phyloP scores from a whole-genome alignment of 2,888 invertebrate species.

The Cancer borealis region DNA sequence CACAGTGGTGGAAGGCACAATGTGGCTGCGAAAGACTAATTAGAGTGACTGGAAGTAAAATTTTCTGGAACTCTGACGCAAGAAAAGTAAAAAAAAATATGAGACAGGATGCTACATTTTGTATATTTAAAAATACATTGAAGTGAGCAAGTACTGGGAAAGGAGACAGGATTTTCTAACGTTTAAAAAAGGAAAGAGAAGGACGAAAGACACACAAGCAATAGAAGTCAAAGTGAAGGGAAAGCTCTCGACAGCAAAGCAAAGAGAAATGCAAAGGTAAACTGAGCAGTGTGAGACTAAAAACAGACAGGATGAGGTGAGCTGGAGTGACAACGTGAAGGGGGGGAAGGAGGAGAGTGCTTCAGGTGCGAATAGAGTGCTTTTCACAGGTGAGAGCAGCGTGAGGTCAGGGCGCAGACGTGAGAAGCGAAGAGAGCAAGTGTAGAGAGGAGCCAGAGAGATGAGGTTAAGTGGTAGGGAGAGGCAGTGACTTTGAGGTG shows the following conservation, averaged over 20 bases:
- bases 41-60: no score
- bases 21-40: background rate
- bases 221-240: background rate
- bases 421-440: background rate
- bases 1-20: background rate
- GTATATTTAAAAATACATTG: no score
- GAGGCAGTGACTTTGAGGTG: background rate
- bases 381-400: slow-evolving; percentile 20
- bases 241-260: background rate
- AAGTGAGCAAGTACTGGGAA: background rate
- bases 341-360: background rate
- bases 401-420: background rate
- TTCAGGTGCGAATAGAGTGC: background rate
- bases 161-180: background rate
- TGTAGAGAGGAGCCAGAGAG: background rate
- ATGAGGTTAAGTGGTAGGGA: background rate
- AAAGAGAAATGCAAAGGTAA: slow-evolving; percentile 11
- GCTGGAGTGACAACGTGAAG: background rate
- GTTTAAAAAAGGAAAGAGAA: background rate
- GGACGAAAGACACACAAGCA: background rate
- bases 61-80: background rate
- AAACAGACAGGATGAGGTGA: background rate
- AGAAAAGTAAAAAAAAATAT: background rate
- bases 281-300: background rate
- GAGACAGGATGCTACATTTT: background rate